Base-by-base conservation (phyloP, 2,888 invertebrate genomes). In the Hesperia comma region DNA sequence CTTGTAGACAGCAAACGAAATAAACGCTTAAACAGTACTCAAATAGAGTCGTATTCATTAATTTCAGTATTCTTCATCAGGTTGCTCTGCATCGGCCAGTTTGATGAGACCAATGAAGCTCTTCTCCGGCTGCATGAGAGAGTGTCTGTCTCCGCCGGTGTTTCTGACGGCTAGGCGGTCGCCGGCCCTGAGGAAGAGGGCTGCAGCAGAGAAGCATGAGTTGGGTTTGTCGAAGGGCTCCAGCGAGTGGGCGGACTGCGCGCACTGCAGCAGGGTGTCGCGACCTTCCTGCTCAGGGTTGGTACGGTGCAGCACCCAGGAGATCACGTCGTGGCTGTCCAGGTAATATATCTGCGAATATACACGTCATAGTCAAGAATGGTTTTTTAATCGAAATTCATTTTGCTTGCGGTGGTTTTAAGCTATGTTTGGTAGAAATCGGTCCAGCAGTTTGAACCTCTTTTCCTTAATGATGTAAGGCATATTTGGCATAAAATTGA, bases 61-160 rank as follows among this genome's bases (percentile, higher is more conserved):
- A n/a, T 46, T 21, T 51, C 86, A 90, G 43, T 90, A 70, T 69
- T 91, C 90, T 33, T 85, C 79, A 6, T 80, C 79, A 1, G 88
- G 90, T 32, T 89, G 89, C 32, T 86, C 86, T 0, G 90, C 87
- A 74, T 95, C 95, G 15, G 94, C 95, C n/a, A 96, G 86, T 84
- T 96, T 96, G 62, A 96, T 93, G n/a, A 96, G 92, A 41, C 97
- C 97, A 75, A 97, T 96, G 90, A 96, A 97, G 76, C 96, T 97
- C 82, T 96, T 96, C 72, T 96, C 96, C 0, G 94, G 93, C 76
- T 95, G 94, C 89, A 96, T 95, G 56, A 96, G 85, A 0, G 95
- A 95, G 80, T 95, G 95, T 58, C 95, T 86, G 57, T 94, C 93
- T 14, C 95, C 94, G 15, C 94, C 94, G 1, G 96, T 94, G 77